Evolutionary conservation across 2,797 vertebrate genomes (phyloP).

Genomic region (Apogon talboti): DNA sequence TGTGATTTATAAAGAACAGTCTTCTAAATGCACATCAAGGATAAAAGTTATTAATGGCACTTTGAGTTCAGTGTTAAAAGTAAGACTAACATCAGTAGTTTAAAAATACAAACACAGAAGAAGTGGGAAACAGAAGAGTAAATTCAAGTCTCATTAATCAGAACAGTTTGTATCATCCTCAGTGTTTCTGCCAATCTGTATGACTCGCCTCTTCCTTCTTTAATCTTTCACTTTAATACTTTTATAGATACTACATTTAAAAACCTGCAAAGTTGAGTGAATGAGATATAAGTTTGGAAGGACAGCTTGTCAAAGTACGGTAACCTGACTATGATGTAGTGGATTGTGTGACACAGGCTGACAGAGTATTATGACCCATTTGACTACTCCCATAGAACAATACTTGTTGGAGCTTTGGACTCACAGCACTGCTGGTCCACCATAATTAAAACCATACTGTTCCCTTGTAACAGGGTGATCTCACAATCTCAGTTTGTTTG

Average conservation of each 20-base stretch:
- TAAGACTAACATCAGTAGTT: no score
- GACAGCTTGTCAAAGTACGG: neutral
- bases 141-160: no score
- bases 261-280: neutral
- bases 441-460: constrained; percentile 52
- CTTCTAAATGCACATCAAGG: no score
- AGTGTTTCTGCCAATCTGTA: no score
- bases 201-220: no score
- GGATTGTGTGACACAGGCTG: neutral
- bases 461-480: constrained; percentile 32
- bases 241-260: neutral
- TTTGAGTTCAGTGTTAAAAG: no score
- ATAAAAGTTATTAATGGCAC: no score
- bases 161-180: no score
- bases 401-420: constrained; percentile 4
- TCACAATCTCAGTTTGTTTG: constrained; percentile 39
- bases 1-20: no score
- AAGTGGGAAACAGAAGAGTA: no score
- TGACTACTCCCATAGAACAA: neutral
- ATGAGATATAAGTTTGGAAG: neutral
- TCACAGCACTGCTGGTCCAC: constrained; percentile 32
- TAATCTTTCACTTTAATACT: neutral
- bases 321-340: neutral
- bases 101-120: no score
- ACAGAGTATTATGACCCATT: constrained; percentile 6